A percentile compares a stretch with the other conserved stretches of the same genome.
Conservation (phyloP, 2,797 vertebrate species). For the Pelochelys cantorii region DNA sequence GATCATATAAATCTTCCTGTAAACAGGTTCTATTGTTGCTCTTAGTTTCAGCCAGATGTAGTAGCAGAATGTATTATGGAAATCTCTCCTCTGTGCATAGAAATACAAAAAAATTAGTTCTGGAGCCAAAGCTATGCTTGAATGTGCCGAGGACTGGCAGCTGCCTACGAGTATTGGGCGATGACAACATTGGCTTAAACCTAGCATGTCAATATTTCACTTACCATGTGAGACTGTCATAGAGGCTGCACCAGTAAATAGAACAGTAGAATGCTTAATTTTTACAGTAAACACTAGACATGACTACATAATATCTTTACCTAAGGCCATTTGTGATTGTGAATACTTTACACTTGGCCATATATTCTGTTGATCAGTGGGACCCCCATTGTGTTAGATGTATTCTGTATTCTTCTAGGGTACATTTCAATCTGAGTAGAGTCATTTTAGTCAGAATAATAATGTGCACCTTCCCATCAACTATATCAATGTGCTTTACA, state of each 20-base stretch:
- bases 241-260: not conserved
- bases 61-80: not conserved
- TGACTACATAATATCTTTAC: not conserved
- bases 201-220: not conserved
- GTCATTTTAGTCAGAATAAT: constrained; percentile 38
- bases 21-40: accelerated
- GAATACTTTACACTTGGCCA: not conserved
- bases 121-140: not conserved
- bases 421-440: not conserved
- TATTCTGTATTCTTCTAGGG: not conserved
- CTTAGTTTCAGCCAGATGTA: not conserved
- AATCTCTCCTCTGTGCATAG: not conserved
- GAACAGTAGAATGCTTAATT: accelerated
- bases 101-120: not conserved
- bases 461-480: not conserved
- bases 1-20: accelerated
- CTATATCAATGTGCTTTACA: not conserved
- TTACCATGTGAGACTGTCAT: not conserved
- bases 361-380: accelerated
- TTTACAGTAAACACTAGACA: not conserved
- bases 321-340: not conserved
- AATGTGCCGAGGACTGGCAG: not conserved
- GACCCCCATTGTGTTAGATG: not conserved
- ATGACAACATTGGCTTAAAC: not conserved
- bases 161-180: not conserved